phyloP scores from a whole-genome alignment of 2,113 vertebrate genomes.

The Calcarius ornatus region DNA sequence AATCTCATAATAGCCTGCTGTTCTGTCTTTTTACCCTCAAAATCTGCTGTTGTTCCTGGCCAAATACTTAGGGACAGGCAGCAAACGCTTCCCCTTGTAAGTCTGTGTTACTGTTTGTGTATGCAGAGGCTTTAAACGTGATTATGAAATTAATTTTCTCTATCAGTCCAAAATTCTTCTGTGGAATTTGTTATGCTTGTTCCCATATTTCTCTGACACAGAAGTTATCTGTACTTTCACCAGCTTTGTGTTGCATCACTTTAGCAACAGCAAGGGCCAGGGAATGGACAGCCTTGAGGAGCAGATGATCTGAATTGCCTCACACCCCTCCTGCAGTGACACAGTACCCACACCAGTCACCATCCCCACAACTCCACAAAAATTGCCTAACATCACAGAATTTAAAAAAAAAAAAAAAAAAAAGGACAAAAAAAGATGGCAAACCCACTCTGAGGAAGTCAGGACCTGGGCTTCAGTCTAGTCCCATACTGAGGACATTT shows the following conservation, averaged over 20 bases:
- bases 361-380: neutral
- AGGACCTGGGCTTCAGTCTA: neutral
- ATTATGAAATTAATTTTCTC: neutral
- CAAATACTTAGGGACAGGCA: neutral
- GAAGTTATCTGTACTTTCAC: neutral
- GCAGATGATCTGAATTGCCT: neutral
- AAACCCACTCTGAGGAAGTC: neutral
- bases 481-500: neutral
- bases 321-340: neutral
- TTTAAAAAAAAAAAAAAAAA: neutral
- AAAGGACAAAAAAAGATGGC: neutral
- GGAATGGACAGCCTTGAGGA: neutral
- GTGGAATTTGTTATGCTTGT: neutral
- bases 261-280: neutral
- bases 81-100: neutral
- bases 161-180: neutral
- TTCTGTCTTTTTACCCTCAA: neutral
- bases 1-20: neutral
- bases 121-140: neutral
- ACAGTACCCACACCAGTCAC: neutral
- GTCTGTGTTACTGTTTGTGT: neutral
- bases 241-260: neutral
- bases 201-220: neutral
- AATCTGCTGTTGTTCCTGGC: neutral
- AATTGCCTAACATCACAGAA: neutral